These are phyloP conservation scores for Spisula subtruncata DNA, from an alignment of 2,888 invertebrate species.

Conservation along the genomic window DNA sequence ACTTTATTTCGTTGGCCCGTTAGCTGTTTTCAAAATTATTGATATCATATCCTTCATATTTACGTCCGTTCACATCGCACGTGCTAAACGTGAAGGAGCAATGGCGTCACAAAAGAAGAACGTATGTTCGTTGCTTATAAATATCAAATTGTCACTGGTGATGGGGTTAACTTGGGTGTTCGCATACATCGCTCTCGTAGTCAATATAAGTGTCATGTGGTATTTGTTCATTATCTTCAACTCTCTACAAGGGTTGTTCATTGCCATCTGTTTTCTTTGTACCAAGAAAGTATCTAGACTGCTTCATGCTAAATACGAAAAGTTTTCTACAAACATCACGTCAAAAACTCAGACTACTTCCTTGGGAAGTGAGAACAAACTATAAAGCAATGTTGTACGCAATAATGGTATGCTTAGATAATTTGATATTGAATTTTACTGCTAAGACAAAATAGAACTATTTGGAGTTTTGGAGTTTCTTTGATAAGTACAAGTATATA, in stretches of 20 bases:
- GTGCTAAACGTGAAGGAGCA: conserved; percentile 57
- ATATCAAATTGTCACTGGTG: conserved; percentile 85
- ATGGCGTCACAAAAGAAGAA: conserved; percentile 57
- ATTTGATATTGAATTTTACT: too few species aligned
- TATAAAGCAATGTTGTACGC: too few species aligned
- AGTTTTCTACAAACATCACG: conserved; percentile 35
- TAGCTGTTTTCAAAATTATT: conserved; percentile 88
- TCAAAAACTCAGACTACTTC: conserved; percentile 49
- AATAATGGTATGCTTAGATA: too few species aligned
- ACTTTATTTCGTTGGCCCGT: conserved; percentile 89
- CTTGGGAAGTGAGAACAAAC: too few species aligned
- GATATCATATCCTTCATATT: conserved; percentile 89
- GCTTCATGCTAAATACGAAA: conserved; percentile 59
- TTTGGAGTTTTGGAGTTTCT: too few species aligned
- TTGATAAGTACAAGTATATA: too few species aligned
- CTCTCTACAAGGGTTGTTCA: conserved; percentile 90
- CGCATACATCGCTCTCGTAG: conserved; percentile 87
- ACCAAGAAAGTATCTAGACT: conserved; percentile 79
- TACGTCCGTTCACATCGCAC: conserved; percentile 89
- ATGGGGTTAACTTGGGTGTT: conserved; percentile 89
- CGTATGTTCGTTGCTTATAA: conserved; percentile 73
- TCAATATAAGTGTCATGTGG: conserved; percentile 85
- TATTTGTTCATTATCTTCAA: conserved; percentile 88
- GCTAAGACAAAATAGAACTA: too few species aligned
- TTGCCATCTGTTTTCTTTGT: conserved; percentile 86